These are phyloP conservation scores for Danionella cerebrum DNA, from an alignment of 2,113 vertebrate species.

Conservation along the genomic window DNA sequence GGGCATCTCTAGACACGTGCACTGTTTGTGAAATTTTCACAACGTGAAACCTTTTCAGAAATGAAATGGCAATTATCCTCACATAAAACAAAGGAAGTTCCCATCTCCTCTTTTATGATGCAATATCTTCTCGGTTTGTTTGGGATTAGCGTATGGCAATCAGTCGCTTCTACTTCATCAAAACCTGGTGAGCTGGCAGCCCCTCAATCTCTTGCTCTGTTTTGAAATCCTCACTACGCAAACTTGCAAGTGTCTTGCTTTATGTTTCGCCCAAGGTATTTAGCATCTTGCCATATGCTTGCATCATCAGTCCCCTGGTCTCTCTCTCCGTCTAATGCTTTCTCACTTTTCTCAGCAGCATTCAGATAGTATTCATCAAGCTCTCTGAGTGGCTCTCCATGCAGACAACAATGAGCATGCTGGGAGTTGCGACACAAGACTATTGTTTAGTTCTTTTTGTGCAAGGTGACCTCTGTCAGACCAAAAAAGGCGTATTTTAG, in stretches of 20 bases:
- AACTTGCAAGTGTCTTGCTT: conserved; percentile 60
- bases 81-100: conserved; percentile 5
- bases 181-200: neutral
- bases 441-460: conserved; percentile 26
- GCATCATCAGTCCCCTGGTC: conserved; percentile 56
- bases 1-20: neutral
- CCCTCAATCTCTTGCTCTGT: neutral
- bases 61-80: neutral
- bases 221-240: conserved; percentile 16
- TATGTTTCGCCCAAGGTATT: conserved; percentile 53
- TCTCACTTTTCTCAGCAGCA: conserved; percentile 43
- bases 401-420: conserved; percentile 36
- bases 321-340: conserved; percentile 12
- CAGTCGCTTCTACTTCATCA: neutral
- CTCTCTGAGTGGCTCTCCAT: conserved; percentile 26
- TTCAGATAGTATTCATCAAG: conserved; percentile 56
- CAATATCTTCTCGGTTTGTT: neutral
- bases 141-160: neutral
- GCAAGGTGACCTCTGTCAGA: conserved; percentile 47
- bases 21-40: neutral
- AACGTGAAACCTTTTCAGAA: neutral
- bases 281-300: conserved; percentile 59
- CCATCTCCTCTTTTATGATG: conserved; percentile 2
- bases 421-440: conserved; percentile 30
- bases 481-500: neutral